phyloP scores from a whole-genome alignment of 2,888 invertebrate species.

The Drosophila anceps region DNA sequence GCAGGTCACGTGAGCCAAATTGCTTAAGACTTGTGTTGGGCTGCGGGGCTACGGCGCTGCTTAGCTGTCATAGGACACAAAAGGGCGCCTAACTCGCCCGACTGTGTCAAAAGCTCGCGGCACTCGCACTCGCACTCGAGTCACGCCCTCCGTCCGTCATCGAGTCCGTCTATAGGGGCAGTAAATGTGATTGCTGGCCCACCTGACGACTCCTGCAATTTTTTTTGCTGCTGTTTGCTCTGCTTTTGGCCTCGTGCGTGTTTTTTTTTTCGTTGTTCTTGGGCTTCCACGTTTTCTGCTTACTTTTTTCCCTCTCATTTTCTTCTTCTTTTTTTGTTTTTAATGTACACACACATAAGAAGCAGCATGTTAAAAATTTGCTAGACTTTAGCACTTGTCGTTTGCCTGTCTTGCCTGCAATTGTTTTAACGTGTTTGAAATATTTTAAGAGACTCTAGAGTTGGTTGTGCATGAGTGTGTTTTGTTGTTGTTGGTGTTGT shows the following conservation, averaged over 20 bases:
- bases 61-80: conserved; percentile 5
- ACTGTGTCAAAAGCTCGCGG: conserved; percentile 16
- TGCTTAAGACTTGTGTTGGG: conserved; percentile 48
- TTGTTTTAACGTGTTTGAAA: conserved; percentile 75
- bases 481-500: conserved; percentile 6
- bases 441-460: conserved; percentile 53
- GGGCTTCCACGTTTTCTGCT: conserved; percentile 7
- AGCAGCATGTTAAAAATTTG: conserved; percentile 57
- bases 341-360: conserved; percentile 47
- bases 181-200: conserved; percentile 67
- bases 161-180: conserved; percentile 45
- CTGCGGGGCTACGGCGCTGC: not conserved
- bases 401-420: conserved; percentile 57
- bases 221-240: conserved; percentile 16
- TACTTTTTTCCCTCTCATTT: conserved; percentile 12
- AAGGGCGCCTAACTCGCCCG: conserved; percentile 2
- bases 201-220: conserved; percentile 2
- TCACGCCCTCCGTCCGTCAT: conserved; percentile 22
- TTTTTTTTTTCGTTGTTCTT: conserved; percentile 45
- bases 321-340: conserved; percentile 9
- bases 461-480: conserved; percentile 28
- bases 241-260: conserved; percentile 48
- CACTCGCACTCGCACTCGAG: conserved; percentile 16
- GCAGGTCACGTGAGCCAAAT: conserved; percentile 76
- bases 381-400: conserved; percentile 59